Conservation (phyloP, 2,888 invertebrate species). For the Trissolcus brochymenae region DNA sequence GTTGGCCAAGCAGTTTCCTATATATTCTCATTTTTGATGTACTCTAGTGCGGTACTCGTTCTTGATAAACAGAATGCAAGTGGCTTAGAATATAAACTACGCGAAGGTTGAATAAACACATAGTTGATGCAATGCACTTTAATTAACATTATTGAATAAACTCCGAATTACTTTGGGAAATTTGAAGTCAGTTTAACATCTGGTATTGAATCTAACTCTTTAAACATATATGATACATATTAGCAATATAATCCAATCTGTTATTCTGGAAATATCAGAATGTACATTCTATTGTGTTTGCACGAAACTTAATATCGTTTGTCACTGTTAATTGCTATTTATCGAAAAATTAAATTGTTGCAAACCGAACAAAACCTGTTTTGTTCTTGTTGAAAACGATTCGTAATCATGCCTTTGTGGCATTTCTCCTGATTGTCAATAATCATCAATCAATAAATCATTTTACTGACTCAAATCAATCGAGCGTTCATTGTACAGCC, state of each 20-base stretch:
- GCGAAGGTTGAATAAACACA: conserved; percentile 7
- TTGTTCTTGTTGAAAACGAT: too few species aligned
- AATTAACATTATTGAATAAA: conserved; percentile 24
- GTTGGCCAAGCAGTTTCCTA: conserved; percentile 7
- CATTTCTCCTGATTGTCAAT: conserved; percentile 2
- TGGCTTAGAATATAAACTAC: conserved; percentile 26
- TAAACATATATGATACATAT: background rate
- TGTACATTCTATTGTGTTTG: background rate
- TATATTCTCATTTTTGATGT: conserved; percentile 27
- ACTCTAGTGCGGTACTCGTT: conserved; percentile 31
- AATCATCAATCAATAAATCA: conserved; percentile 17
- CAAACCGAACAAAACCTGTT: too few species aligned
- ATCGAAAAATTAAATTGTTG: too few species aligned
- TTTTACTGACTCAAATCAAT: conserved; percentile 11
- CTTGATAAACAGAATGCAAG: conserved; percentile 16
- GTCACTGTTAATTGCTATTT: background rate
- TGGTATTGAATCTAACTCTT: too few species aligned
- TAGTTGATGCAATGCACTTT: conserved; percentile 26
- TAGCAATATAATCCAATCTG: background rate
- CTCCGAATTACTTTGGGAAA: background rate
- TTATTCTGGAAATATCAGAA: background rate
- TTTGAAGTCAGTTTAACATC: background rate
- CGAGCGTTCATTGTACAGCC: conserved; percentile 5
- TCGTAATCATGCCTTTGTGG: background rate
- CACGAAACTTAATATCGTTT: background rate